A percentile compares a stretch with the other conserved stretches of the same genome.
Conservation (phyloP, 2,888 invertebrate genomes). For the Operophtera brumata region DNA sequence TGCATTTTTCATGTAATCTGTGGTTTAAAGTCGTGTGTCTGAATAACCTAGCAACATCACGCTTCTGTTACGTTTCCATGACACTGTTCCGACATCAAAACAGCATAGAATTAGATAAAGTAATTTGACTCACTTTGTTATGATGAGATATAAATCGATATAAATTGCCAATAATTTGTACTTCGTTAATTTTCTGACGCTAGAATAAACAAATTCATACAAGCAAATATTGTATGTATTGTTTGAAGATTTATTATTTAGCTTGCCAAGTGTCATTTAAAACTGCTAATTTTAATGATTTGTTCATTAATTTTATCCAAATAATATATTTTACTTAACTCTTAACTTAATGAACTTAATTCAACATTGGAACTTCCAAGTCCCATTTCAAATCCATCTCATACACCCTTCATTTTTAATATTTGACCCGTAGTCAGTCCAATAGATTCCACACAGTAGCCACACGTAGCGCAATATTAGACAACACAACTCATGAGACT, state of each 20-base stretch:
- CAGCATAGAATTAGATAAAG: conserved; percentile 10
- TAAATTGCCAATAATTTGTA: conserved; percentile 1
- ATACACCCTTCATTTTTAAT: conserved; percentile 4
- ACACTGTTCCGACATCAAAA: conserved; percentile 16
- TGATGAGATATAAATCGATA: not conserved
- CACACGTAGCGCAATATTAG: conserved; percentile 31
- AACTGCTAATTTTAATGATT: not conserved
- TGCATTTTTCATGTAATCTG: not conserved
- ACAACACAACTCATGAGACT: conserved; percentile 30
- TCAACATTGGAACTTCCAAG: not conserved
- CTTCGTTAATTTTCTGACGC: not conserved
- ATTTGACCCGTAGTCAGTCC: conserved; percentile 1
- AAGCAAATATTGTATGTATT: not conserved
- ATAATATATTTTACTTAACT: not conserved
- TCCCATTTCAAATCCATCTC: conserved; percentile 2
- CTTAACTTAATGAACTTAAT: not conserved
- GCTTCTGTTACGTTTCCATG: conserved; percentile 19
- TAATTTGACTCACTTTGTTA: conserved; percentile 14
- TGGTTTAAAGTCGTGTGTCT: conserved; percentile 8
- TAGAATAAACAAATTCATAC: not conserved
- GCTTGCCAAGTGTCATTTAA: not conserved
- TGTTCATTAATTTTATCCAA: not conserved
- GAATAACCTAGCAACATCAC: conserved; percentile 16
- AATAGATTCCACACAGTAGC: conserved; percentile 11
- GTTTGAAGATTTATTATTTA: not conserved